Evolutionary conservation across 2,888 invertebrate species (phyloP).

Genomic region (Cheilosia grossa): DNA sequence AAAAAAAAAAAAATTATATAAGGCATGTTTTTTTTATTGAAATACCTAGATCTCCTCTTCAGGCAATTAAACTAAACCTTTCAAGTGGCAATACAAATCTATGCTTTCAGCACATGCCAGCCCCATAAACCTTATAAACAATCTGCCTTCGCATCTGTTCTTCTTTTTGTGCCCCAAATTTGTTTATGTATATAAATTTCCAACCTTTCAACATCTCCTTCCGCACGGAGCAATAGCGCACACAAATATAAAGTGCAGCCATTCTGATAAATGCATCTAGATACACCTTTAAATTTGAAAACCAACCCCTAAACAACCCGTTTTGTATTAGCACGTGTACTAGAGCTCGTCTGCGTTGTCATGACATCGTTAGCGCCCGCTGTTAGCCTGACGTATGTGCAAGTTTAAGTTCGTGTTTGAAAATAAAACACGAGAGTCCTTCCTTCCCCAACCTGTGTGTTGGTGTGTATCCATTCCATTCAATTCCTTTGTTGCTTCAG

Average conservation of each 20-base stretch:
- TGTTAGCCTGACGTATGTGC: constrained; percentile 75
- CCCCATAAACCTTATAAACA: not conserved
- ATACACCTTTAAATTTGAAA: constrained; percentile 74
- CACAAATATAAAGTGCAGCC: constrained; percentile 48
- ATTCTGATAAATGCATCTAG: constrained; percentile 71
- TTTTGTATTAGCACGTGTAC: constrained; percentile 67
- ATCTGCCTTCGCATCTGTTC: not conserved
- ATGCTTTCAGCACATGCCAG: not conserved
- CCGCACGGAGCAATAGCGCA: not conserved
- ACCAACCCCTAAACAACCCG: constrained; percentile 73
- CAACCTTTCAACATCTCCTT: constrained; percentile 54
- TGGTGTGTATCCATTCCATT: constrained; percentile 4
- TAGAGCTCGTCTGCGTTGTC: constrained; percentile 72
- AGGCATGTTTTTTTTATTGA: too few species aligned
- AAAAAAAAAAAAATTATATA: not conserved
- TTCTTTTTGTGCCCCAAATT: not conserved
- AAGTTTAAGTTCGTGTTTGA: constrained; percentile 74
- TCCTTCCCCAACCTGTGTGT: constrained; percentile 25
- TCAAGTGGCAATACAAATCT: not conserved
- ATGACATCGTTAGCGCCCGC: constrained; percentile 75
- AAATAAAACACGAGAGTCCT: constrained; percentile 65
- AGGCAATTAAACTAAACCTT: not conserved
- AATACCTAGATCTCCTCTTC: not conserved
- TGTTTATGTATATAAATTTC: constrained; percentile 51
- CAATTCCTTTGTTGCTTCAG: constrained; percentile 50